phyloP scores from a whole-genome alignment of 2,113 vertebrate genomes.

The Puffinus mauretanicus region DNA sequence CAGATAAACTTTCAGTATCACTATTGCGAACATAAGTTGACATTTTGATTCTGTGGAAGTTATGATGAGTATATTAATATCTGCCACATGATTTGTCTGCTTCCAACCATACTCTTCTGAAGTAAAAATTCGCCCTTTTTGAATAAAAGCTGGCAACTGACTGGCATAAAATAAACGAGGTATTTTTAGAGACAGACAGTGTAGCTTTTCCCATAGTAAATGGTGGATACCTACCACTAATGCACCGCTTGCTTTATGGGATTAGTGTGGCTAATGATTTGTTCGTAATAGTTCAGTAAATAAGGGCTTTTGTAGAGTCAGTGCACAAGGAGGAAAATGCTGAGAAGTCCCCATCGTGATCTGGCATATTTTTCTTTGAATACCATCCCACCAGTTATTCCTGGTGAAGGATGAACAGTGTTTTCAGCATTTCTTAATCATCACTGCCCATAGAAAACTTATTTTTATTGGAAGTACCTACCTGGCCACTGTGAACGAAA shows the following conservation, averaged over 20 bases:
- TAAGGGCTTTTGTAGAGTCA: not conserved
- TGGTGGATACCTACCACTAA: not conserved
- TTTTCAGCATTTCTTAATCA: slow-evolving; percentile 5
- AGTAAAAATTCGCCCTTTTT: not conserved
- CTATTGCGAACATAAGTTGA: not conserved
- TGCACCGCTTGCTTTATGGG: not conserved
- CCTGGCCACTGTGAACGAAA: not conserved
- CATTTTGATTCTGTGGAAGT: not conserved
- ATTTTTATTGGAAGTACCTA: slow-evolving; percentile 5
- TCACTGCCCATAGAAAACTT: not conserved
- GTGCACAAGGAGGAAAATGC: not conserved
- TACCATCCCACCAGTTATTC: not conserved
- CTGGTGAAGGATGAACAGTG: not conserved
- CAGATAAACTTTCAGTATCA: not conserved
- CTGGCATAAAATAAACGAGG: not conserved
- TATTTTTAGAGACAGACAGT: not conserved
- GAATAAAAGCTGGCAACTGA: not conserved
- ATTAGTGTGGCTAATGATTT: not conserved
- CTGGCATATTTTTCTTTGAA: not conserved
- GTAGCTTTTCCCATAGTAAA: not conserved
- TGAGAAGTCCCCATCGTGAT: not conserved
- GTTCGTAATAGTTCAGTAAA: not conserved
- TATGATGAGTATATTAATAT: not conserved
- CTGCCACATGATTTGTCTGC: not conserved
- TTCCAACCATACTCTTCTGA: not conserved